A percentile compares a stretch with the other conserved stretches of the same genome.
phyloP scores from a whole-genome alignment of 2,113 vertebrate species.

The Sarotherodon lohbergeri region DNA sequence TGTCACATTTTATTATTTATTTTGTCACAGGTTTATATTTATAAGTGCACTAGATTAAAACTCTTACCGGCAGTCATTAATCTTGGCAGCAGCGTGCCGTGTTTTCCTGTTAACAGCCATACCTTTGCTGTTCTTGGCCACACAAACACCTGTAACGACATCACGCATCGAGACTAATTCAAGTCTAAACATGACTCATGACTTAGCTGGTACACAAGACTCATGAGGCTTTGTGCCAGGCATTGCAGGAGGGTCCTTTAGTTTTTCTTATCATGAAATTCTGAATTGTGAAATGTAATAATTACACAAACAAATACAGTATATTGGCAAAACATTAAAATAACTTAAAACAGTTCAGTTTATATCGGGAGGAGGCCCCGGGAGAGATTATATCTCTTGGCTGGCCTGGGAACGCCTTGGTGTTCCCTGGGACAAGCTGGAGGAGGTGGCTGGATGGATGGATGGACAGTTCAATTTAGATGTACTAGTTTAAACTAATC shows the following conservation, averaged over 20 bases:
- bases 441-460: not conserved
- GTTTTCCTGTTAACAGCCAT: not conserved
- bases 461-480: not conserved
- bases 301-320: not conserved
- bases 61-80: not conserved
- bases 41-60: not conserved
- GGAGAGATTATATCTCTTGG: rapidly evolving
- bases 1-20: not conserved
- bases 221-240: not conserved
- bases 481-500: not conserved
- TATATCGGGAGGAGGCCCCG: not conserved
- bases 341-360: not conserved
- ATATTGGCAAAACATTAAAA: not conserved
- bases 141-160: not conserved
- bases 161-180: not conserved
- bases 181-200: rapidly evolving
- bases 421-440: no score
- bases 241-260: not conserved
- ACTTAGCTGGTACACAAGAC: not conserved
- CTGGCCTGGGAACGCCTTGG: not conserved
- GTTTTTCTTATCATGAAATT: not conserved
- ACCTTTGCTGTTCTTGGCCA: not conserved
- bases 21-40: not conserved
- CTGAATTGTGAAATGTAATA: not conserved
- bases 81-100: not conserved